Base-by-base conservation (phyloP, 2,797 vertebrate species). In the Platyrinchus mystaceus region DNA sequence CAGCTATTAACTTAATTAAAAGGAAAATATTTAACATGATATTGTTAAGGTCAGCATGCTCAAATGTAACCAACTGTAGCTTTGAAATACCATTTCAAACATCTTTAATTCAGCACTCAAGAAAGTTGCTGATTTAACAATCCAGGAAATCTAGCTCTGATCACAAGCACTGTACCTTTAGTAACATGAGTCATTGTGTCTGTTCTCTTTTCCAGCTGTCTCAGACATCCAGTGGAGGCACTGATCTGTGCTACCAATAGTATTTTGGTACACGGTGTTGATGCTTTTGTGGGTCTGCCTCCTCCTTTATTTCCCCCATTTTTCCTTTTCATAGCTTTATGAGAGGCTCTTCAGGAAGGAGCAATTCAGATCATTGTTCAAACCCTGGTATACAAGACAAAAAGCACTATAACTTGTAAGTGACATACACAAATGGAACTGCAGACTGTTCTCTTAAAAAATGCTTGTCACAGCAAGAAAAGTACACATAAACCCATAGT, bases 1-100 rank as follows among this genome's bases (percentile, higher is more conserved):
- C 60, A 78, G 50, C 56, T 74, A 41, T 92, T 91, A 47, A 59
- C 49, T 91, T 94, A 84, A 97, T 91, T 95, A 92, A 86, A 91
- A 93, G 32, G 50, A 78, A 89, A 87, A 91, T 93, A 88, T 69
- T 81, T 91, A 88, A 84, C 37, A 26, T 37, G 59, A 69, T 73
- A 59, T 85, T 86, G 63, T 89, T 94, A 78, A 84, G 82, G 56
- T 92, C 84, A 71, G 43, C 28, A 41, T 74, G 39, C 23, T 58
- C n/a, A 78, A 69, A 71, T 66, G 87, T 83, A 95, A 67, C 86
- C 64, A 85, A n/a, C 70, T 95, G 68, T 85, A 92, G 78, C 78
- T 95, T 75, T 68, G 60, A 92, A 95, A 89, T 73, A 56, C 53
- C 23, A 41, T 89, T 90, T 92, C 60, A 94, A 91, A 85, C 2